These are phyloP conservation scores for Philhelius pedissequus DNA, from an alignment of 2,888 invertebrate species.

Conservation along the genomic window DNA sequence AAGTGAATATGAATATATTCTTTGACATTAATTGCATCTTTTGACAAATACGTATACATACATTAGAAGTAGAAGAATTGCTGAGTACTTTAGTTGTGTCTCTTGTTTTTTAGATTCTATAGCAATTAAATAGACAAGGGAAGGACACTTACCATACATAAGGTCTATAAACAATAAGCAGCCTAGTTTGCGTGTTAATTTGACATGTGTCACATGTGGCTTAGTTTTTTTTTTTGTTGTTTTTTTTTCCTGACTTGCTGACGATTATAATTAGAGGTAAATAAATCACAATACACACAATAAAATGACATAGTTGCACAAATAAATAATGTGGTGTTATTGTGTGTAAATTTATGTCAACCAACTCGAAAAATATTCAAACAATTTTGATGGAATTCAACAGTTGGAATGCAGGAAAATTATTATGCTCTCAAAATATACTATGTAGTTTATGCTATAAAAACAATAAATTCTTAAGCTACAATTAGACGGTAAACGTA, in stretches of 20 bases:
- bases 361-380: neutral
- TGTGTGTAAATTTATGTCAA: neutral
- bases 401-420: too few species aligned
- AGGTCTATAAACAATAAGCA: constrained; percentile 4
- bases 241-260: neutral
- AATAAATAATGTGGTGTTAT: neutral
- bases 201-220: constrained; percentile 18
- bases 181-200: constrained; percentile 4
- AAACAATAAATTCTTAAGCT: too few species aligned
- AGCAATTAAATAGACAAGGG: constrained; percentile 26
- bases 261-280: neutral
- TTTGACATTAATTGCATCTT: constrained; percentile 8
- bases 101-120: constrained; percentile 7
- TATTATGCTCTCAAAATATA: too few species aligned
- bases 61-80: neutral
- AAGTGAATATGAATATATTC: neutral
- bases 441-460: too few species aligned
- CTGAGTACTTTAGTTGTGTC: neutral
- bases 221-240: neutral
- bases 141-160: neutral
- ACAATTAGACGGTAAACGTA: too few species aligned
- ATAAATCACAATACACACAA: neutral
- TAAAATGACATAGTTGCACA: too few species aligned
- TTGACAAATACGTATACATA: neutral
- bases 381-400: neutral